These are phyloP conservation scores for Rhodinocichla rosea DNA, from an alignment of 2,113 vertebrate genomes.

Conservation along the genomic window DNA sequence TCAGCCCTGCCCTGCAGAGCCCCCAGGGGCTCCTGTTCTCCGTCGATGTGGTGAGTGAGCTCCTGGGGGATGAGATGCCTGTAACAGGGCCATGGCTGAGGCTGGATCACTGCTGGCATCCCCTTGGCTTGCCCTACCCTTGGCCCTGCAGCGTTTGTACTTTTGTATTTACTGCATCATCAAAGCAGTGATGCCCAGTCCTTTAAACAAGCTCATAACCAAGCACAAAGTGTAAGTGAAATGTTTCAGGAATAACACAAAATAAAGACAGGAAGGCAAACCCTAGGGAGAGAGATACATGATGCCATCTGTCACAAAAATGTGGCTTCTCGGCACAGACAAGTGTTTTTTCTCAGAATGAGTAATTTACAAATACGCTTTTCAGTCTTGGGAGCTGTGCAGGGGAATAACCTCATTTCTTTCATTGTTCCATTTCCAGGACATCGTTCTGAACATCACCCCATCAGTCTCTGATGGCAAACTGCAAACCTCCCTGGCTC, in stretches of 20 bases:
- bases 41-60: slow-evolving; percentile 30
- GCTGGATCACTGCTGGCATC: neutral
- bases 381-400: neutral
- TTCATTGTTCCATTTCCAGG: slow-evolving; percentile 10
- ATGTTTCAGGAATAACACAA: neutral
- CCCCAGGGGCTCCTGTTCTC: slow-evolving; percentile 21
- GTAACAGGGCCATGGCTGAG: accelerated
- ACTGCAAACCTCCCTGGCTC: slow-evolving; percentile 30
- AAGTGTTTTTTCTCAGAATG: neutral
- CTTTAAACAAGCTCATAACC: neutral
- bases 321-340: neutral
- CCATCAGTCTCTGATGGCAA: neutral
- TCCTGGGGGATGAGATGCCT: accelerated
- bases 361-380: neutral
- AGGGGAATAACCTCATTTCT: neutral
- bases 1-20: neutral
- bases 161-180: neutral
- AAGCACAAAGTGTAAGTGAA: neutral
- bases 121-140: neutral
- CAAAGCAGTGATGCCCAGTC: accelerated
- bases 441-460: slow-evolving; percentile 27
- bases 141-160: neutral
- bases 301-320: neutral
- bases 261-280: neutral
- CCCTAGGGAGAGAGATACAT: neutral